phyloP scores from a whole-genome alignment of 2,888 invertebrate genomes.

The Rotaria macrura region DNA sequence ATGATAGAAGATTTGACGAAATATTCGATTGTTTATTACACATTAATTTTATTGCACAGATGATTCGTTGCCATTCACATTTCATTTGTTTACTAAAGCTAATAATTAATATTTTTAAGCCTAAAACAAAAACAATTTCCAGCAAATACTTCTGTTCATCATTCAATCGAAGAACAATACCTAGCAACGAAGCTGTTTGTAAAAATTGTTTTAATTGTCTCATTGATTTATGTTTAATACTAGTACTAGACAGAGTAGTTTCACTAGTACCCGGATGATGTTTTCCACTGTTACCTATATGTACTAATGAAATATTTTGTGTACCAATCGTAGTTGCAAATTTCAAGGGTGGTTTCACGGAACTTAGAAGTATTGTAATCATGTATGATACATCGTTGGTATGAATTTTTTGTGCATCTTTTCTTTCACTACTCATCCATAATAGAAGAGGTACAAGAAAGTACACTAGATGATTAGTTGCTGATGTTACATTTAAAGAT shows the following conservation, averaged over 20 bases:
- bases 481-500: neutral
- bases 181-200: constrained; percentile 10
- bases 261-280: neutral
- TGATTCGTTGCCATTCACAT: neutral
- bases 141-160: no score
- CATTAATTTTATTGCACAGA: neutral
- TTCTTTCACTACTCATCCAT: constrained; percentile 28
- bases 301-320: neutral
- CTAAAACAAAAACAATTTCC: neutral
- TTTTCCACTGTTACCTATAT: neutral
- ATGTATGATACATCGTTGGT: constrained; percentile 80
- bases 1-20: constrained; percentile 49
- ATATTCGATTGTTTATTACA: neutral
- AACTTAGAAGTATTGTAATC: constrained; percentile 74
- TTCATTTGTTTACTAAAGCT: neutral
- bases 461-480: constrained; percentile 24
- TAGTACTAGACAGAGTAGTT: neutral
- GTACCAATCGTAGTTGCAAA: constrained; percentile 22
- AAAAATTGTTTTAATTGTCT: constrained; percentile 13
- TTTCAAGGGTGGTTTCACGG: constrained; percentile 58
- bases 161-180: neutral
- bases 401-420: constrained; percentile 76
- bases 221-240: neutral
- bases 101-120: neutral
- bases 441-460: constrained; percentile 28